phyloP scores from a whole-genome alignment of 2,797 vertebrate species.

The Sciurus vulgaris region DNA sequence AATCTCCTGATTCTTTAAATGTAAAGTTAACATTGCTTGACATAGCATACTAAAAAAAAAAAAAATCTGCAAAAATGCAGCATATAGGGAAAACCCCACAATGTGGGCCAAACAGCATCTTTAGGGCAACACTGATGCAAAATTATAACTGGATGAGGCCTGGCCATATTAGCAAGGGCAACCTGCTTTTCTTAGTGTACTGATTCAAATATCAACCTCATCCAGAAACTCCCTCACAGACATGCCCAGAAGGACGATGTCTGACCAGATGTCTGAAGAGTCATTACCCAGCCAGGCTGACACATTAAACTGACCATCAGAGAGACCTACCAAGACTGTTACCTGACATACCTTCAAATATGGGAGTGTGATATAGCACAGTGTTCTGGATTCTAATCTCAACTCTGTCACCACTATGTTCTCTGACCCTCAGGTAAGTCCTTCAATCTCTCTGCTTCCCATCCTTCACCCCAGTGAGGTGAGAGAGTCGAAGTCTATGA shows the following conservation, averaged over 20 bases:
- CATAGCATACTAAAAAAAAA: background rate
- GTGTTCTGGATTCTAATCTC: background rate
- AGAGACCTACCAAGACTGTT: background rate
- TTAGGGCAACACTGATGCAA: background rate
- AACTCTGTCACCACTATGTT: background rate
- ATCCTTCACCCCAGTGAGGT: fast-evolving
- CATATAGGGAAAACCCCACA: background rate
- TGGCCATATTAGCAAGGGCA: background rate
- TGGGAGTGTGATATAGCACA: fast-evolving
- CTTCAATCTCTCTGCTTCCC: background rate
- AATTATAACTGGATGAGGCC: background rate
- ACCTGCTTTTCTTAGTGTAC: background rate
- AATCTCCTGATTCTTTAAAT: background rate
- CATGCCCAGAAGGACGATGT: background rate
- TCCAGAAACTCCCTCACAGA: background rate
- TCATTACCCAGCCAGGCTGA: background rate
- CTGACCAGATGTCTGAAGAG: background rate
- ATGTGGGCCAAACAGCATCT: background rate
- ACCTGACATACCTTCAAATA: background rate
- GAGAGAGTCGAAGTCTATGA: background rate
- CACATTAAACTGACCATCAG: background rate
- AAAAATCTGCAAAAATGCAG: background rate
- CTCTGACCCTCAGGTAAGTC: background rate
- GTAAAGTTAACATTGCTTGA: background rate
- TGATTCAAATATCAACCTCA: background rate